Evolutionary conservation across 2,113 vertebrate genomes (phyloP), one percentile per base, ranked within the genome.

Genomic region (Bolborhynchus lineola): DNA sequence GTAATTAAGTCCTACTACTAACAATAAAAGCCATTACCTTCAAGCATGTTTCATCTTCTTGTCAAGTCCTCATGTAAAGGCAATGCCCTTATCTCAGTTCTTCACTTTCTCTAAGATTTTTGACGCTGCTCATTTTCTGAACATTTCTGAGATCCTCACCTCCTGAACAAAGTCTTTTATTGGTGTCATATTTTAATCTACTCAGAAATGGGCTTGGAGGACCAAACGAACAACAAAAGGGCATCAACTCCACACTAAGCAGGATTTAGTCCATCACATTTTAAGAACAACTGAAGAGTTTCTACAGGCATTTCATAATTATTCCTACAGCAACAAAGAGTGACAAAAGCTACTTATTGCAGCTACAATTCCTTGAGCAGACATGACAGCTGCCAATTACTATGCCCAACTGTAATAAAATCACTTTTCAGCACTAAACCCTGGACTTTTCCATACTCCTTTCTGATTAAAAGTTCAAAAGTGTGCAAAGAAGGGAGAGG

Each of bases 11-110:
- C 25, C 39, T 62, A 41, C 11, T 83, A 95, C 85, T 31, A 88
- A 84, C 17, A 95, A 95, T 53, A 86, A 62, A 84, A 89, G n/a
- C 11, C 47, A 63, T 84, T 91, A 65, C 20, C n/a, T 76, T 84
- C 57, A 87, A 64, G 19, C 18, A 63, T 3, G 1, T 86, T 55
- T 74, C 18, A 71, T 71, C 39, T 59, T 91, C 63, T 59, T 67
- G 28, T 81, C 50, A 88, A 88, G 28, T 39, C 53, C 26, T 64
- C 31, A 59, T 12, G 44, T 17, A 69, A 49, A 53, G 25, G 20
- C 50, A 76, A n/a, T 25, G 24, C 6, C 42, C 47, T 75, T 57
- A 72, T 35, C 47, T 47, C 16, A 50, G 1, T 60, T 76, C 16
- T 52, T 80, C 17, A 76, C 26, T 19, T 26, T 50, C 9, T 16